Conservation (phyloP, 2,113 vertebrate genomes). For the Archocentrus centrarchus region DNA sequence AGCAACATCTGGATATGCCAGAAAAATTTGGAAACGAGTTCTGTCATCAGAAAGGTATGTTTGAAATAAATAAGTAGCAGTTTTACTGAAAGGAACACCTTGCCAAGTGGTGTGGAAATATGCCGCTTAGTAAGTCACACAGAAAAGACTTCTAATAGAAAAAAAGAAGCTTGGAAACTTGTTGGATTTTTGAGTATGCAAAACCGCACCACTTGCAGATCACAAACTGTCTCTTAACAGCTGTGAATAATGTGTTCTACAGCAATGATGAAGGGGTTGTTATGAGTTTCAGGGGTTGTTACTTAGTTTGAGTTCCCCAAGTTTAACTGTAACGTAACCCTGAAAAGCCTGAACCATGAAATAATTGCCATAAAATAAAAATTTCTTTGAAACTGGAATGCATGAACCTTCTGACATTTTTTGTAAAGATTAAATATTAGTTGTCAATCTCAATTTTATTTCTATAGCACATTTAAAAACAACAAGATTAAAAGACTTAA, state of each 20-base stretch:
- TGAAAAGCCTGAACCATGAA: no score
- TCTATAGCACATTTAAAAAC: no score
- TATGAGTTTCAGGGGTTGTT: not conserved
- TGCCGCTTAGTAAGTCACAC: constrained; percentile 5
- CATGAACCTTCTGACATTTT: no score
- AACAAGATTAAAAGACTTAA: no score
- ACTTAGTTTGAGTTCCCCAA: not conserved
- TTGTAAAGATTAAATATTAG: no score
- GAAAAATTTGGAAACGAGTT: not conserved
- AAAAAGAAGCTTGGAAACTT: not conserved
- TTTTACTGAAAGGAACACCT: constrained; percentile 20
- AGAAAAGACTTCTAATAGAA: not conserved
- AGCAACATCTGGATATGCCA: not conserved
- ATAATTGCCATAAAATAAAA: no score
- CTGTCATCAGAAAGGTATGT: not conserved
- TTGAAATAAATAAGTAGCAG: constrained; percentile 1
- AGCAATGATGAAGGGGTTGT: not conserved
- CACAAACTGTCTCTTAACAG: not conserved
- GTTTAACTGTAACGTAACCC: not conserved
- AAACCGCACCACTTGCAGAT: not conserved
- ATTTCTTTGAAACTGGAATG: no score
- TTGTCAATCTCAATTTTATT: no score
- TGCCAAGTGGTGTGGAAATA: constrained; percentile 14
- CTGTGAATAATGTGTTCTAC: not conserved
- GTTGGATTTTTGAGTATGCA: not conserved